A percentile compares a stretch with the other conserved stretches of the same genome.
phyloP scores from a whole-genome alignment of 2,113 vertebrate genomes.

The Sylvietta virens region DNA sequence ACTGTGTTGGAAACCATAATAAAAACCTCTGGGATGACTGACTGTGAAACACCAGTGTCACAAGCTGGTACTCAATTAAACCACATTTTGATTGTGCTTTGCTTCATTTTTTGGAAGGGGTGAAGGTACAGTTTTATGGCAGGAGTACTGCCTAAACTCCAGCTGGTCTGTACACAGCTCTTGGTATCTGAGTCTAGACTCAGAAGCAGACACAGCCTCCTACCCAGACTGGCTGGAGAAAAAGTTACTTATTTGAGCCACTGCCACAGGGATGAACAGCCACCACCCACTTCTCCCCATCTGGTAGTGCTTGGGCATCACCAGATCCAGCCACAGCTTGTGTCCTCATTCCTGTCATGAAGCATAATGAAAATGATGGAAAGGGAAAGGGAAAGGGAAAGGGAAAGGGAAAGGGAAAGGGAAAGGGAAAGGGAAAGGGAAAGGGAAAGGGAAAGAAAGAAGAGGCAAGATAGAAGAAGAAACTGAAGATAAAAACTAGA shows the following conservation, averaged over 20 bases:
- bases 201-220: background rate
- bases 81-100: fast-evolving
- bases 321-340: background rate
- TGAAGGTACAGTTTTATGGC: background rate
- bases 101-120: background rate
- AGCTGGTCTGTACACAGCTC: background rate
- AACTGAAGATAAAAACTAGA: background rate
- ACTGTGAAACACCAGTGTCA: background rate
- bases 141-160: background rate
- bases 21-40: background rate
- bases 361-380: background rate
- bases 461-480: background rate
- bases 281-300: background rate
- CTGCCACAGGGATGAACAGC: background rate
- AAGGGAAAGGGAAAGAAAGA: background rate
- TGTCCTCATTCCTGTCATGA: background rate
- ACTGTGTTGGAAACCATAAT: background rate
- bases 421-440: background rate
- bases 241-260: background rate
- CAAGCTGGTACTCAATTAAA: background rate
- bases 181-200: background rate
- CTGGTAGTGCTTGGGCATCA: fast-evolving
- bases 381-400: background rate
- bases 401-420: no score
- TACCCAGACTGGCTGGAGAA: background rate